phyloP scores from a whole-genome alignment of 2,113 vertebrate genomes.

The Pteropus alecto region DNA sequence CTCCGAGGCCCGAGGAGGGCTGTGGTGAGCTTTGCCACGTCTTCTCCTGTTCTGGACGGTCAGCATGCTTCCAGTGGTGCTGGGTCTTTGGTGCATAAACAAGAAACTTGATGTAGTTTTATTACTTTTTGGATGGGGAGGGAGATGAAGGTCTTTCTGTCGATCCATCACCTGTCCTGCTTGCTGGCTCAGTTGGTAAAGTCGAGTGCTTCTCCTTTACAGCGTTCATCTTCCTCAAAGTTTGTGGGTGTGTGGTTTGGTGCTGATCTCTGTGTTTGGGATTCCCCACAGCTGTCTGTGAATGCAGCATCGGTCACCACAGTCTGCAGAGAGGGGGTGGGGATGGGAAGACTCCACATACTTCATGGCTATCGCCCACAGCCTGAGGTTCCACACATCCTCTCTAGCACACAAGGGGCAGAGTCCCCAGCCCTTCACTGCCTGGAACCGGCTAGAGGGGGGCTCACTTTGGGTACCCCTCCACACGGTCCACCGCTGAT shows the following conservation, averaged over 20 bases:
- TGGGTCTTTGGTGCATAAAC: background rate
- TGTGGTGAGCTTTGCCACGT: background rate
- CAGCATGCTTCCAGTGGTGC: background rate
- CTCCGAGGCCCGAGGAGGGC: background rate
- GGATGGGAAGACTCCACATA: background rate
- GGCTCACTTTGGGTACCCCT: background rate
- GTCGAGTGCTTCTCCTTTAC: background rate
- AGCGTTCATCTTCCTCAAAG: background rate
- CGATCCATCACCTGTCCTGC: fast-evolving
- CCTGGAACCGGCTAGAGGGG: background rate
- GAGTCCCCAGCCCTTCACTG: background rate
- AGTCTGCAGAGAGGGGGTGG: background rate
- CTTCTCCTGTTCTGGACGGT: background rate
- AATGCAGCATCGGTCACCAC: fast-evolving
- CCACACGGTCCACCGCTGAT: fast-evolving
- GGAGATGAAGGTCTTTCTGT: background rate
- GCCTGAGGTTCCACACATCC: background rate
- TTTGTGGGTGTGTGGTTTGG: background rate
- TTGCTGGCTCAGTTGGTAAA: background rate
- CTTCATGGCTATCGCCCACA: background rate
- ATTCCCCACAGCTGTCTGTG: background rate
- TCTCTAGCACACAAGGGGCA: background rate
- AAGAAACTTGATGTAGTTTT: background rate
- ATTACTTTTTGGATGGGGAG: background rate
- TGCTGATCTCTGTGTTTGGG: background rate